phyloP scores from a whole-genome alignment of 2,888 invertebrate genomes.

The Chrysodeixis includens region DNA sequence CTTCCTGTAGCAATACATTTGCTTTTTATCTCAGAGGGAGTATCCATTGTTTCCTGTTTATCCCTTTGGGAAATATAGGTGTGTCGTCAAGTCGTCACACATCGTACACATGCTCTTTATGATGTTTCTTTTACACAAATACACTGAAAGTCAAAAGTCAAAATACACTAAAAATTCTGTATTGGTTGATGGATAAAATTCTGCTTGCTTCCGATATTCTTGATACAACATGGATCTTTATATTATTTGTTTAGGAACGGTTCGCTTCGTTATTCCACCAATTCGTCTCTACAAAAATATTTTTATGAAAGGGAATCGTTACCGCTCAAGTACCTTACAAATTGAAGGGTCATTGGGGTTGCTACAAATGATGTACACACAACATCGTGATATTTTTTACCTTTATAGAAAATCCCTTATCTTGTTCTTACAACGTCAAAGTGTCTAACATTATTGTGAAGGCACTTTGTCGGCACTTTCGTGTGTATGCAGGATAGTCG shows the following conservation, averaged over 20 bases:
- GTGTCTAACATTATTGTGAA: neutral
- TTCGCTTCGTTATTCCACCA: slow-evolving; percentile 8
- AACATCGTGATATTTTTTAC: neutral
- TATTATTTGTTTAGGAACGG: slow-evolving; percentile 9
- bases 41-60: neutral
- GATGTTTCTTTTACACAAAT: too few species aligned
- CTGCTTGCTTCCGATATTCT: neutral
- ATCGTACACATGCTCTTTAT: neutral
- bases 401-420: neutral
- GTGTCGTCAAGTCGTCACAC: neutral
- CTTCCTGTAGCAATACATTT: neutral
- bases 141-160: too few species aligned
- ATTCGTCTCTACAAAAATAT: slow-evolving; percentile 24
- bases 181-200: neutral
- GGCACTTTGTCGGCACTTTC: slow-evolving; percentile 1
- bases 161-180: neutral
- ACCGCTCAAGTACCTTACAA: slow-evolving; percentile 26
- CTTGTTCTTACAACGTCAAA: neutral
- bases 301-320: slow-evolving; percentile 12
- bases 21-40: neutral
- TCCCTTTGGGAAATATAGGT: slow-evolving; percentile 3
- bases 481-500: neutral
- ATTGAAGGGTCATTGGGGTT: slow-evolving; percentile 35
- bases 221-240: slow-evolving; percentile 3
- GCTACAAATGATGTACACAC: slow-evolving; percentile 17